phyloP scores from a whole-genome alignment of 2,797 vertebrate genomes.

The Phylloscopus collybita region DNA sequence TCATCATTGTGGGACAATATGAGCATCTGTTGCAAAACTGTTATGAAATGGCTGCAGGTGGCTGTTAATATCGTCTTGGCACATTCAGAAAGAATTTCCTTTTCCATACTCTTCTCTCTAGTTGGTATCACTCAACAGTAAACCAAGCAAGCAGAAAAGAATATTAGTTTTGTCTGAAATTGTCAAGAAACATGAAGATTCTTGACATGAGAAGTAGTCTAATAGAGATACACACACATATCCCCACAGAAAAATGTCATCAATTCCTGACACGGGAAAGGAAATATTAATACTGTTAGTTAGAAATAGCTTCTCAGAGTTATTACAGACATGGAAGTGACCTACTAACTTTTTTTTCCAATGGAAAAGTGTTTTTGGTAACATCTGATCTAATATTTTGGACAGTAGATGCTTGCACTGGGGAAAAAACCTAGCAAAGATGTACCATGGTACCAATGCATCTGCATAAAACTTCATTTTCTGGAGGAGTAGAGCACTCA shows the following conservation, averaged over 20 bases:
- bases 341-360: background rate
- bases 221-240: background rate
- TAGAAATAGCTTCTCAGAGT: background rate
- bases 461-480: constrained; percentile 36
- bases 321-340: background rate
- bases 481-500: background rate
- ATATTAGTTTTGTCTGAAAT: constrained; percentile 49
- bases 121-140: constrained; percentile 66
- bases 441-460: background rate
- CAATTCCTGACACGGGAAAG: background rate
- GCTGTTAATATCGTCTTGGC: constrained; percentile 84
- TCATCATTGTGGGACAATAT: constrained; percentile 84
- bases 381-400: background rate
- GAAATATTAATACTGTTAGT: background rate
- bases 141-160: constrained; percentile 58
- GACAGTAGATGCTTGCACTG: background rate
- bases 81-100: constrained; percentile 78
- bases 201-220: background rate
- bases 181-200: constrained; percentile 22
- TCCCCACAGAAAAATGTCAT: background rate
- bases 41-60: constrained; percentile 88
- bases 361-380: background rate
- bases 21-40: constrained; percentile 81
- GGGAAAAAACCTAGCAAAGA: background rate
- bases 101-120: constrained; percentile 45